Percentiles rank a stretch among this genome's conserved stretches.
phyloP scores from a whole-genome alignment of 2,888 invertebrate species.

The Rhagonycha lutea region DNA sequence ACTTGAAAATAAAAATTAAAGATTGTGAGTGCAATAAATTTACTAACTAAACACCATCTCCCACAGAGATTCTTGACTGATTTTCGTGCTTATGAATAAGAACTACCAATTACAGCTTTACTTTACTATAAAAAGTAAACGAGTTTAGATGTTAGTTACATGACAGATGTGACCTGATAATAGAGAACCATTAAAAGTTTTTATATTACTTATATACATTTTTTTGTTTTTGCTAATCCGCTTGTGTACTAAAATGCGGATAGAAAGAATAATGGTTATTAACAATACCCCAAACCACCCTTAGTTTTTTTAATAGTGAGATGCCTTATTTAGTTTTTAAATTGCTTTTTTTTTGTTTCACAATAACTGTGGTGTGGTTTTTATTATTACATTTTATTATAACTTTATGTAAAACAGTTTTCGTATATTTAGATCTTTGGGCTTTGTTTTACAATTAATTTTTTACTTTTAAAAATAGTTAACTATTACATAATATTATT shows the following conservation, averaged over 20 bases:
- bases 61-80: slow-evolving; percentile 37
- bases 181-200: slow-evolving; percentile 40
- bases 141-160: slow-evolving; percentile 35
- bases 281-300: slow-evolving; percentile 10
- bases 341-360: not conserved
- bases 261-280: slow-evolving; percentile 15
- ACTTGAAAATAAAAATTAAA: not conserved
- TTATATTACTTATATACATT: slow-evolving; percentile 30
- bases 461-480: no score
- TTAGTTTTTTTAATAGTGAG: slow-evolving; percentile 3
- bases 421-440: not conserved
- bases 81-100: slow-evolving; percentile 39
- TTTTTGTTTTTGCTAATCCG: slow-evolving; percentile 42
- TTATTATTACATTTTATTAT: not conserved
- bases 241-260: slow-evolving; percentile 23
- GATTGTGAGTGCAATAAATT: slow-evolving; percentile 12
- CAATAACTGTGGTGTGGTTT: not conserved
- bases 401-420: not conserved
- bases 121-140: slow-evolving; percentile 36
- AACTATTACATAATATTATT: no score
- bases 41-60: slow-evolving; percentile 25
- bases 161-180: slow-evolving; percentile 45
- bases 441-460: no score
- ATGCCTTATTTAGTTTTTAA: not conserved
- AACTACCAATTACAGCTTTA: slow-evolving; percentile 38